A percentile compares a stretch with the other conserved stretches of the same genome.
These are phyloP conservation scores for Bufo bufo DNA, from an alignment of 2,113 vertebrate genomes.

Conservation along the genomic window DNA sequence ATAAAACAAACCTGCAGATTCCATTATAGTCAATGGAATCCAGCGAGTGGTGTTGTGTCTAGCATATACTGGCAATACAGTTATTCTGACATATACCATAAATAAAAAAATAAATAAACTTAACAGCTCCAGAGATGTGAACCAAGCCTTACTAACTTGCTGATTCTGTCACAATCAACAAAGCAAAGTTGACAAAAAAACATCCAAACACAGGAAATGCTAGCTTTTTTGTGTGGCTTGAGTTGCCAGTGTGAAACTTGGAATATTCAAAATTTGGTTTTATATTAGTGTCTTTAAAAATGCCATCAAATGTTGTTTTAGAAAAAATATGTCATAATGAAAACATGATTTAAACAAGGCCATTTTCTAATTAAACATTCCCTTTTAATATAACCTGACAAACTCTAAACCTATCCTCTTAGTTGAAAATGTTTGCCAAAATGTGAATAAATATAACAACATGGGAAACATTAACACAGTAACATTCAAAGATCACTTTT, in stretches of 20 bases:
- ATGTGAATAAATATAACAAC: background rate
- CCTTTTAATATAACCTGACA: background rate
- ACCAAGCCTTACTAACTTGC: background rate
- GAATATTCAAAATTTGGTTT: background rate
- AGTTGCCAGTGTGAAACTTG: background rate
- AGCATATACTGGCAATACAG: no score
- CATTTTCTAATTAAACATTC: background rate
- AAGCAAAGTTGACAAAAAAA: background rate
- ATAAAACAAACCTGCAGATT: no score
- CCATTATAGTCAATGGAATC: no score
- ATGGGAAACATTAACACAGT: constrained; percentile 22
- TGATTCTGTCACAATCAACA: background rate
- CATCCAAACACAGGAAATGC: background rate
- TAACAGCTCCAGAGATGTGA: no score
- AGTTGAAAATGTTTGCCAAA: background rate
- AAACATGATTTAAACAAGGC: background rate
- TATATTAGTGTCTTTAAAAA: background rate
- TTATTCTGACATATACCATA: no score
- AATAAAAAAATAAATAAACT: no score
- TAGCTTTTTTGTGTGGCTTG: background rate
- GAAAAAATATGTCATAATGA: background rate
- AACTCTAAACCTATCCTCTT: background rate
- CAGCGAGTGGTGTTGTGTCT: no score
- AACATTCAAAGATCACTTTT: background rate
- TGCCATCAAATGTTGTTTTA: no score